Percentiles rank a stretch among this genome's conserved stretches.
Conservation (phyloP, 2,888 invertebrate species). For the Liposcelis brunnea region DNA sequence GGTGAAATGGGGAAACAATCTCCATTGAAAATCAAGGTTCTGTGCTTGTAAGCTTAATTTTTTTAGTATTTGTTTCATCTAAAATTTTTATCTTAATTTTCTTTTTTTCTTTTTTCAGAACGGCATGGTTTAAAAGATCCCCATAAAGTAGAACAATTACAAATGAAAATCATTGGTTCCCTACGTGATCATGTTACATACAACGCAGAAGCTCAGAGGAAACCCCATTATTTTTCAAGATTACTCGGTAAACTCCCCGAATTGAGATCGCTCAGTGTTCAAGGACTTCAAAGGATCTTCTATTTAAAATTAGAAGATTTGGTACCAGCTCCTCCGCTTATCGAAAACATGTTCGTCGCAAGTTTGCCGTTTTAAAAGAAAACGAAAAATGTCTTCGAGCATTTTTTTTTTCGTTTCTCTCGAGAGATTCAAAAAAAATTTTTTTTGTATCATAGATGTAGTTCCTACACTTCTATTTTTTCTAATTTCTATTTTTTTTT, state of each 20-base stretch:
- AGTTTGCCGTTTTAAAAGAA: constrained; percentile 71
- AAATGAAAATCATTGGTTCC: constrained; percentile 92
- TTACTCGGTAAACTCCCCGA: constrained; percentile 85
- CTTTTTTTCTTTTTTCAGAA: constrained; percentile 57
- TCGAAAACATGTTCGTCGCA: constrained; percentile 90
- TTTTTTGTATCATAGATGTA: no score
- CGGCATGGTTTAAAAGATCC: constrained; percentile 85
- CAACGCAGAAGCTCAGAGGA: constrained; percentile 71
- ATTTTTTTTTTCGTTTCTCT: no score
- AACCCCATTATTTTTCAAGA: constrained; percentile 85
- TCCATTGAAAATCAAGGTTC: no score
- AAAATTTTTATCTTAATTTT: not conserved
- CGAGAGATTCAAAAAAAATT: no score
- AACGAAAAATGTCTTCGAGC: not conserved
- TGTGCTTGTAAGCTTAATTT: no score
- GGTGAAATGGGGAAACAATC: no score
- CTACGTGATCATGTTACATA: constrained; percentile 91
- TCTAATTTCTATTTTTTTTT: no score
- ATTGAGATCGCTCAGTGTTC: constrained; percentile 77
- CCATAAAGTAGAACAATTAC: constrained; percentile 81
- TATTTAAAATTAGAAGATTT: constrained; percentile 84
- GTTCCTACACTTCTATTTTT: no score
- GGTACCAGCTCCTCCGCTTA: constrained; percentile 79
- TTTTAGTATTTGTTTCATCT: no score
- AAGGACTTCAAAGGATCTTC: constrained; percentile 86